These are phyloP conservation scores for Gymnocephalus cernua DNA, from an alignment of 2,113 vertebrate species.

Conservation along the genomic window DNA sequence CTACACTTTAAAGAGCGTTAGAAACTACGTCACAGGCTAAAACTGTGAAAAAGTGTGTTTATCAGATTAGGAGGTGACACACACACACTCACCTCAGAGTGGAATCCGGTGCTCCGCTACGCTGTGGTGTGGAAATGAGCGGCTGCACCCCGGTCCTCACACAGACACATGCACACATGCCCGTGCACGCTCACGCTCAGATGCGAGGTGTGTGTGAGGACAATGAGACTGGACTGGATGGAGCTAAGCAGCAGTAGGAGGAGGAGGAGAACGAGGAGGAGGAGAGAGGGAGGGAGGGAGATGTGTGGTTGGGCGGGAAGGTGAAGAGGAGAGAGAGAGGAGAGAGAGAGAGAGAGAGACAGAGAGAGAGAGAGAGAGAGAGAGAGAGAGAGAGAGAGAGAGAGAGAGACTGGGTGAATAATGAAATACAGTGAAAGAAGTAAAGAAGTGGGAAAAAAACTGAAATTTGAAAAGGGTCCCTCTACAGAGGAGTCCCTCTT, in stretches of 20 bases:
- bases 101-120: constrained; percentile 40
- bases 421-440: constrained; percentile 54
- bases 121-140: constrained; percentile 56
- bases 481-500: constrained; percentile 27
- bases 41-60: constrained; percentile 1
- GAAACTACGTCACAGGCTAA: not conserved
- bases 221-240: constrained; percentile 80
- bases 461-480: constrained; percentile 43
- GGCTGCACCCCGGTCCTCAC: constrained; percentile 56
- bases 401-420: constrained; percentile 53
- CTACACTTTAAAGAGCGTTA: constrained; percentile 15
- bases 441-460: constrained; percentile 19
- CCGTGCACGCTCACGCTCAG: not conserved
- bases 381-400: constrained; percentile 47
- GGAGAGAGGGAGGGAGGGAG: constrained; percentile 45
- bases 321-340: constrained; percentile 49
- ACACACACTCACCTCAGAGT: constrained; percentile 79
- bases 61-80: not conserved
- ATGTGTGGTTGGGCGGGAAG: constrained; percentile 66
- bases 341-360: constrained; percentile 14
- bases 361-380: constrained; percentile 35
- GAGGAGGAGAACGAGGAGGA: constrained; percentile 39
- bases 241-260: constrained; percentile 64
- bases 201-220: constrained; percentile 68
- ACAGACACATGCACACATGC: constrained; percentile 44